phyloP scores from a whole-genome alignment of 2,113 vertebrate species.

The Actenoides lindsayi region DNA sequence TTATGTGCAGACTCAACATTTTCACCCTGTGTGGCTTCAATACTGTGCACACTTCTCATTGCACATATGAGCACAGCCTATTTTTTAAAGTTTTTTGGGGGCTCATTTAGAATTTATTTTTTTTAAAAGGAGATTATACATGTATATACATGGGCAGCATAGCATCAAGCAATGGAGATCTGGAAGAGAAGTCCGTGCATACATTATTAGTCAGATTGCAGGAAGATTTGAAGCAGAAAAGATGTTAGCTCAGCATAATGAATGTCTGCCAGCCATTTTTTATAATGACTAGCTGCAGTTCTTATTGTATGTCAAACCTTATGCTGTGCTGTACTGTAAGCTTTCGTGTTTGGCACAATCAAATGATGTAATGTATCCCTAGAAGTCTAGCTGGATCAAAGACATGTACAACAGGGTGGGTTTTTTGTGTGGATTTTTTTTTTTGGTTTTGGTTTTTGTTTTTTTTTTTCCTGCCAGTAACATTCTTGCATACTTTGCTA shows the following conservation, averaged over 20 bases:
- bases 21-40: background rate
- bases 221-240: slow-evolving; percentile 68
- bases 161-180: slow-evolving; percentile 16
- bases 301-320: slow-evolving; percentile 80
- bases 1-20: background rate
- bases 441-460: background rate
- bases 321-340: slow-evolving; percentile 72
- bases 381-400: slow-evolving; percentile 76
- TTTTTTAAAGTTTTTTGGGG: background rate
- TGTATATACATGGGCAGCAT: background rate
- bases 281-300: slow-evolving; percentile 78
- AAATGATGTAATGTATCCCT: slow-evolving; percentile 69
- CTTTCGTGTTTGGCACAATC: slow-evolving; percentile 77
- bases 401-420: background rate
- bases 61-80: background rate
- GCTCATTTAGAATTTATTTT: background rate
- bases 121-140: background rate
- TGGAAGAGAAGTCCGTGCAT: slow-evolving; percentile 41
- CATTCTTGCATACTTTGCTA: slow-evolving; percentile 59
- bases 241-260: slow-evolving; percentile 76
- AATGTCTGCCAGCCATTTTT: slow-evolving; percentile 78
- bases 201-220: slow-evolving; percentile 64
- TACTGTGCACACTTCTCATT: background rate
- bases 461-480: slow-evolving; percentile 27
- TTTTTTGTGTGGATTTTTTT: too few species aligned